Base-by-base conservation (phyloP, 1,140 invertebrate species). In the Cherax destructor region DNA sequence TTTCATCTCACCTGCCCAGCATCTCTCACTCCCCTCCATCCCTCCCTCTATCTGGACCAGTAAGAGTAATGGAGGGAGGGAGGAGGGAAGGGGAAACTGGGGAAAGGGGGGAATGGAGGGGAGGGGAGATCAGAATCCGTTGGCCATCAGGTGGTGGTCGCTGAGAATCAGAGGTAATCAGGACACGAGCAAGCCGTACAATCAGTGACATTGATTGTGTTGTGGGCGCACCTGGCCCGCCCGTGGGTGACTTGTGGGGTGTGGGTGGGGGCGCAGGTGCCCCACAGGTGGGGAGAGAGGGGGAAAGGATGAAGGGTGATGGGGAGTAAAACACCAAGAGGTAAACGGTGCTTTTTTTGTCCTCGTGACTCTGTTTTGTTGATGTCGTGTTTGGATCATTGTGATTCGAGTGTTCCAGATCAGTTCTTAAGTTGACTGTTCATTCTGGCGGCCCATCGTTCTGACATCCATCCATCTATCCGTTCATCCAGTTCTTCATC, bases 201-300 rank as follows among this genome's bases (percentile, higher is more conserved):
- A 78, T 86, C 84, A 86, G 69, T 76, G 72, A 86, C 84, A 86
- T 86, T 50, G 84, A 86, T 86, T 86, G 49, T 56, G 4, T 7
- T 10, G 72, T 30, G 24, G 69, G 72, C 47, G 49, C 50, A 56
- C 50, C 84, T 74, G 50, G 49, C n/a, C n/a, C 11, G 24, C 5
- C n/a, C 11, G n/a, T 74, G 69, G 69, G n/a, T 30, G 24, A 7
- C 69, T 5, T 65, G 18, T 18, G 13, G 13, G 61, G 1, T 18
- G 77, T 52, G 24, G 24, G 49, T 6, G 21, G 80, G 24, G 80
- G 47, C 0, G 84, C 69, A 74, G 84, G 69, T 56, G 84, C n/a
- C 24, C 41, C n/a, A 50, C 83, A 74, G 84, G 69, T 86, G 84
- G 47, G 65, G 4, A 13, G 47, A 50, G 18, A 10, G 24, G 30